phyloP scores from a whole-genome alignment of 2,797 vertebrate genomes.

The Microctenopoma steveboyesi region DNA sequence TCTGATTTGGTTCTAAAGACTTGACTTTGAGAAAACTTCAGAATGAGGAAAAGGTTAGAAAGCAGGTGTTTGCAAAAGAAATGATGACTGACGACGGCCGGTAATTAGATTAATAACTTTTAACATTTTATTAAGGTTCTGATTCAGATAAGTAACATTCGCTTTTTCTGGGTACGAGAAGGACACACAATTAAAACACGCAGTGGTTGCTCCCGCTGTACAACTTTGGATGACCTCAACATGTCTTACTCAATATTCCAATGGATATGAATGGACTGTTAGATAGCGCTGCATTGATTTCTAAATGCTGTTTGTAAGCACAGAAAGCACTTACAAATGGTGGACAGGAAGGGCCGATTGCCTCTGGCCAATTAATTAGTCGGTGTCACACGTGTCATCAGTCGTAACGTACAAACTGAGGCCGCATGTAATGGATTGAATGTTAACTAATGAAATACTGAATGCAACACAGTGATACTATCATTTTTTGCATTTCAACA shows the following conservation, averaged over 20 bases:
- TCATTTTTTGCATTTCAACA: constrained; percentile 20
- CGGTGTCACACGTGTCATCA: constrained; percentile 47
- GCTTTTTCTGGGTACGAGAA: constrained; percentile 18
- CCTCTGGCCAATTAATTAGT: constrained; percentile 57
- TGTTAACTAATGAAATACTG: constrained; percentile 37
- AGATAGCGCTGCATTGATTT: constrained; percentile 52
- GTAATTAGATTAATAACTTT: constrained; percentile 6
- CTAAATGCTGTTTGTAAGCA: constrained; percentile 33
- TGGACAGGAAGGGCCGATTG: constrained; percentile 18
- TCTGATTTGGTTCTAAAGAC: constrained; percentile 33
- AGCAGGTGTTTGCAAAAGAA: background rate
- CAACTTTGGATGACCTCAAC: constrained; percentile 45
- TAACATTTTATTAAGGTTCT: constrained; percentile 11
- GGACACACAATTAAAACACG: constrained; percentile 15
- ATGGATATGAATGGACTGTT: constrained; percentile 27
- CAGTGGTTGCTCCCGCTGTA: constrained; percentile 17
- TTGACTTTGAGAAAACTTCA: constrained; percentile 33
- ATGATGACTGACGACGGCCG: background rate
- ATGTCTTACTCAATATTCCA: constrained; percentile 42
- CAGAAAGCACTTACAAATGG: constrained; percentile 36
- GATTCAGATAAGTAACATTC: constrained; percentile 19
- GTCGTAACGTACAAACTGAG: constrained; percentile 34
- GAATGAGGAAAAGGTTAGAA: constrained; percentile 24
- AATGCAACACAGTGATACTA: constrained; percentile 33
- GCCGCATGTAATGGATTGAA: background rate